Evolutionary conservation across 2,113 vertebrate species (phyloP).

Genomic region (Antigone vipio): DNA sequence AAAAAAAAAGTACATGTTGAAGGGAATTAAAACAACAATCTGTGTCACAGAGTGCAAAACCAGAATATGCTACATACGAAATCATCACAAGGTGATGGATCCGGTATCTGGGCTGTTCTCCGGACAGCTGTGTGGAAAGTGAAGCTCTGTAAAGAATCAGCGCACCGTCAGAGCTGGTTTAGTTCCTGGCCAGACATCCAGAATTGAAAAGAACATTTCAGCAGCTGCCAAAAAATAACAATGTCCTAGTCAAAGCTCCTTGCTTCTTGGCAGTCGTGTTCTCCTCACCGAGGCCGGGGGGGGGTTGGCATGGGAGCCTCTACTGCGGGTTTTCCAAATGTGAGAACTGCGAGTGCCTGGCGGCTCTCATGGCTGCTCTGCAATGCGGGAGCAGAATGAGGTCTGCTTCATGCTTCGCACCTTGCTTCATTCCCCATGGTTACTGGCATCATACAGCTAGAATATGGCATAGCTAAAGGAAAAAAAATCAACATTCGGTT

Average conservation of each 20-base stretch:
- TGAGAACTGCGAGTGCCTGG: neutral
- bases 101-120: fast-evolving
- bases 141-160: neutral
- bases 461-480: neutral
- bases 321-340: neutral
- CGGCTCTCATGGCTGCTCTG: neutral
- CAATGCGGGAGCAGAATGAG: fast-evolving
- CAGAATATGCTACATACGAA: neutral
- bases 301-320: fast-evolving
- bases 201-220: neutral
- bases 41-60: neutral
- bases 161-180: neutral
- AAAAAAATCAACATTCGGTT: neutral
- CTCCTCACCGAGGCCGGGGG: too few species aligned
- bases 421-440: neutral
- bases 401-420: neutral
- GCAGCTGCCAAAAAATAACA: neutral
- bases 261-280: neutral
- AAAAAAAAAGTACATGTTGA: neutral
- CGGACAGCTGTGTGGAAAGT: neutral
- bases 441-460: neutral
- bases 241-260: neutral
- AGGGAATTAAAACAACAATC: neutral
- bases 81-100: neutral
- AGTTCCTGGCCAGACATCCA: neutral